A percentile compares a stretch with the other conserved stretches of the same genome.
Evolutionary conservation across 2,113 vertebrate genomes (phyloP).

Genomic region (Guaruba guarouba): DNA sequence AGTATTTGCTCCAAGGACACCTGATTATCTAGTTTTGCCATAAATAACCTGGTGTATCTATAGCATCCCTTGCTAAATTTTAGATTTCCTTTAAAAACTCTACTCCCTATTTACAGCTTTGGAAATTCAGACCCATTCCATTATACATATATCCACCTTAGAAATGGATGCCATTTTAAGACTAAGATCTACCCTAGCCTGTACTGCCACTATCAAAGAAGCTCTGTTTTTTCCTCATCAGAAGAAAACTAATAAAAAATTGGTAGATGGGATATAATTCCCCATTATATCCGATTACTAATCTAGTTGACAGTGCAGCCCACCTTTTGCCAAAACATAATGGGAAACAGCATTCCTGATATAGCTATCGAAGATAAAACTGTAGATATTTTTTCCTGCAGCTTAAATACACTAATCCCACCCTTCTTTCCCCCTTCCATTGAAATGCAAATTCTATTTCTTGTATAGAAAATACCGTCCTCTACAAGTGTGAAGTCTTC

Average conservation of each 20-base stretch:
- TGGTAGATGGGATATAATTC: background rate
- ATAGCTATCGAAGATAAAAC: background rate
- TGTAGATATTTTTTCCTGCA: background rate
- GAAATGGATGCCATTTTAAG: background rate
- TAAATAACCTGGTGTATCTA: background rate
- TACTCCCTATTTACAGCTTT: background rate
- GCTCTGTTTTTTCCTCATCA: background rate
- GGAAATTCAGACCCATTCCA: background rate
- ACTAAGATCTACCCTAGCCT: background rate
- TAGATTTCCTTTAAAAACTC: background rate
- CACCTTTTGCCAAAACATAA: background rate
- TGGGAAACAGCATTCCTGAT: background rate
- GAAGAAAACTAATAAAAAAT: background rate
- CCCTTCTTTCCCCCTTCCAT: background rate
- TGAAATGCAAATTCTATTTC: background rate
- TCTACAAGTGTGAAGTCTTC: no score
- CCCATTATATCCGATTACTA: background rate
- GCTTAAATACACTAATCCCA: background rate
- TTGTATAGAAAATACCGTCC: background rate
- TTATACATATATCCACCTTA: background rate
- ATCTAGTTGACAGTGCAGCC: background rate
- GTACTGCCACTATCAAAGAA: background rate
- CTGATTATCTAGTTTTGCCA: background rate
- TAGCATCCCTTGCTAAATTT: background rate
- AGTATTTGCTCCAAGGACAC: background rate